phyloP scores from a whole-genome alignment of 2,797 vertebrate species.

The Argya squamiceps region DNA sequence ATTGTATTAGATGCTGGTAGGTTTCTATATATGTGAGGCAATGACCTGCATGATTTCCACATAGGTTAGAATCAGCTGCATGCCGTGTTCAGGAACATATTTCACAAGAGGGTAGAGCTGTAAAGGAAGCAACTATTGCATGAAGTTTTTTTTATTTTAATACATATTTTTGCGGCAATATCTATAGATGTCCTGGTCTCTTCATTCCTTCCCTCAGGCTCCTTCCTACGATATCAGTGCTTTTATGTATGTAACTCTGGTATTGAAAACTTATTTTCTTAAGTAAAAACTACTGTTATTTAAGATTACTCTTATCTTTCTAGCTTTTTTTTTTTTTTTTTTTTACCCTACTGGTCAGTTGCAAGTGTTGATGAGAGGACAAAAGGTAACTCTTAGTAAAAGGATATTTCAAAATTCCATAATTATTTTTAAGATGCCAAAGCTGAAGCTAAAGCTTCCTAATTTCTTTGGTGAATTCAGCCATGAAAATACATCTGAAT shows the following conservation, averaged over 20 bases:
- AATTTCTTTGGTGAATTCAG: not conserved
- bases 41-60: not conserved
- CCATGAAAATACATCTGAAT: not conserved
- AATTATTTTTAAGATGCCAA: not conserved
- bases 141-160: not conserved
- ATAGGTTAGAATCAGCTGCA: not conserved
- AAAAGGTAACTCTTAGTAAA: not conserved
- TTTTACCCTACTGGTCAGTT: not conserved
- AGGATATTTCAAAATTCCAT: not conserved
- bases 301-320: not conserved
- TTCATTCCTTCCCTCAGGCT: not conserved
- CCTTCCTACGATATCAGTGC: not conserved
- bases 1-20: conserved; percentile 17
- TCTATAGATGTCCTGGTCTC: not conserved
- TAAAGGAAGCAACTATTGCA: not conserved
- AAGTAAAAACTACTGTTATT: too few relatives aligned
- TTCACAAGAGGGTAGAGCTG: not conserved
- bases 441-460: not conserved
- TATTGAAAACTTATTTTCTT: not conserved
- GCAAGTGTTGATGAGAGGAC: fast-evolving
- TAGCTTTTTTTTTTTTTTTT: not conserved
- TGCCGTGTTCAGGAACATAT: not conserved
- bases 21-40: not conserved
- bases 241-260: not conserved
- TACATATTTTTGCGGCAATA: not conserved